Evolutionary conservation across 2,888 invertebrate species (phyloP), one percentile per base, ranked within the genome.

Genomic region (Caenorhabditis macrosperma): DNA sequence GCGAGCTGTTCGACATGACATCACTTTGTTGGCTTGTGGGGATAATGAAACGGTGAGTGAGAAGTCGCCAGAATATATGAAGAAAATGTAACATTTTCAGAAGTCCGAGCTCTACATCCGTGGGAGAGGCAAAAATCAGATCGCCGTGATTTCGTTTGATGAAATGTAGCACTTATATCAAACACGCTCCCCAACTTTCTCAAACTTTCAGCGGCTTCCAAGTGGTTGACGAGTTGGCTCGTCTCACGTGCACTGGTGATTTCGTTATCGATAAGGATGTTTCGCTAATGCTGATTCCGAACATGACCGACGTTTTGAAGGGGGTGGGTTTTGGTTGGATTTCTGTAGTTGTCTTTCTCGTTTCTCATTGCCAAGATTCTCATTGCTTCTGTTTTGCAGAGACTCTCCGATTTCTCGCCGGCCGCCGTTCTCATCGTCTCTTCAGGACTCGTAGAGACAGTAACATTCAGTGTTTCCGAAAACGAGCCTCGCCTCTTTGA

Each of bases 401-500:
- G 66, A 30, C 41, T 85, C 20, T 22, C 35, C 3, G 80, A 82
- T 7, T 77, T 81, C 35, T 30, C 61, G 15, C 85, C 85, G 7
- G 10, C 76, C 0, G 76, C 80, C 5, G 61, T 85, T 12, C 50
- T 85, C 12, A 80, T 72, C 1, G 72, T 83, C 15, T 74, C 69
- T 26, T 80, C 82, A n/a, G 85, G 85, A 46, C 48, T 78, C 35
- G 81, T 82, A 9, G 85, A 85, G 59, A 78, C 81, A 0, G 71
- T 83, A 17, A 78, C 79, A 3, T 85, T 83, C 77, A 85, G 85
- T 57, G 61, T 75, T 1, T 71, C 74, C 24, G 82, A 83, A 35
- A 85, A 82, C 26, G 72, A 81, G 33, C 90, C 90, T 26, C 81
- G 79, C 28, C 78, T 85, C 4, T 90, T 90, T 74, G 78, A 90